These are phyloP conservation scores for Ethmia dodecea DNA, from an alignment of 2,888 invertebrate species.

Conservation along the genomic window DNA sequence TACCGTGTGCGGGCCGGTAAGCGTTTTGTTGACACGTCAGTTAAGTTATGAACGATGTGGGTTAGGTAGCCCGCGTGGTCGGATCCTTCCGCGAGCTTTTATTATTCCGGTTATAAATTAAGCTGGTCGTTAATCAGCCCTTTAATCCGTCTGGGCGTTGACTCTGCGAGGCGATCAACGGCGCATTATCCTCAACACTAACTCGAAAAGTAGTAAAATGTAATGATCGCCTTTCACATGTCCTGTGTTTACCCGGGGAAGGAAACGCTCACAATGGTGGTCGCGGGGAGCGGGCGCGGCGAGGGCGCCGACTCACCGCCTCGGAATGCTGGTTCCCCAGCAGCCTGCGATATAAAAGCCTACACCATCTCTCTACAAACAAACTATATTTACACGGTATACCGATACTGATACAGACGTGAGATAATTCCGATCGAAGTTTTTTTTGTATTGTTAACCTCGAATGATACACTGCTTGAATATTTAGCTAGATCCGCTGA, in stretches of 20 bases:
- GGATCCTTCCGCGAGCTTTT: slow-evolving; percentile 57
- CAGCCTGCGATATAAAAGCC: slow-evolving; percentile 32
- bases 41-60: slow-evolving; percentile 41
- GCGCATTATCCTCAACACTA: slow-evolving; percentile 36
- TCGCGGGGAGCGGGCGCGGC: slow-evolving; percentile 23
- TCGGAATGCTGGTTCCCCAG: slow-evolving; percentile 60
- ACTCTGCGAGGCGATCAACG: slow-evolving; percentile 41
- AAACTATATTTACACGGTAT: neutral
- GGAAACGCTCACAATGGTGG: slow-evolving; percentile 28
- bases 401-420: slow-evolving; percentile 50
- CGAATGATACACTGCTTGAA: slow-evolving; percentile 75
- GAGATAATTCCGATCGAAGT: slow-evolving; percentile 52
- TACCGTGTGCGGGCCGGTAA: slow-evolving; percentile 16
- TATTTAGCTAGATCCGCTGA: slow-evolving; percentile 77
- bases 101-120: slow-evolving; percentile 73
- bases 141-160: slow-evolving; percentile 75
- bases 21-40: slow-evolving; percentile 51
- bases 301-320: slow-evolving; percentile 50
- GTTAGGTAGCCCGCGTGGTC: slow-evolving; percentile 29
- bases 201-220: slow-evolving; percentile 46
- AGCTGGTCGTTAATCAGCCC: slow-evolving; percentile 69
- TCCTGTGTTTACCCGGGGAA: slow-evolving; percentile 36
- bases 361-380: slow-evolving; percentile 3
- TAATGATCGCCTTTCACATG: slow-evolving; percentile 35
- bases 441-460: slow-evolving; percentile 71